Evolutionary conservation across 37 sponge, comb jelly and placozoan genomes (phyloP), one percentile per base, ranked within the genome.

Genomic region (Diacarnus erythraeanus): DNA sequence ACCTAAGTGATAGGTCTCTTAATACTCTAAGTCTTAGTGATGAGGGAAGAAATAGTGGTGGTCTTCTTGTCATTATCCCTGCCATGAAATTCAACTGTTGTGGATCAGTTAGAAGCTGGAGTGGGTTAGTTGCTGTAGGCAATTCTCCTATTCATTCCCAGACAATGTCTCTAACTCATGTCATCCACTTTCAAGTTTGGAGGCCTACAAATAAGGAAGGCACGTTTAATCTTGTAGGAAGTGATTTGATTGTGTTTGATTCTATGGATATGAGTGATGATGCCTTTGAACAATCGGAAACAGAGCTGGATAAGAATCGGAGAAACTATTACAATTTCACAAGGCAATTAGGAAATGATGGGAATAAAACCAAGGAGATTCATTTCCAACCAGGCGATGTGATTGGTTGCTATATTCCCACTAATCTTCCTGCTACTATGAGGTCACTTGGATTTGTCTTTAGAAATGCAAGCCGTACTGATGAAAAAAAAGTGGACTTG

Each of bases 171-270:
- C 27, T 17, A 25, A n/a, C n/a, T n/a, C n/a, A n/a, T n/a, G n/a
- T n/a, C n/a, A 60, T 60, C 26, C 22, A 60, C 61, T 25, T 60
- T 17, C 61, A 60, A 60, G 61, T 60, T 20, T 60, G 61, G 61
- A 60, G 61, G 27, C 61, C 61, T n/a, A 17, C 4, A 17, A 17
- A 21, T 26, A 25, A 25, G 17, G 17, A 17, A 60, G 6, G 26
- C 3, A 26, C 61, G 6, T 60, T 60, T 60, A 6, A 25, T 60
- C 61, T 60, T 25, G 22, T 60, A n/a, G 61, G 61, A 21, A 60
- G 61, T 25, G 23, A 20, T 25, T 25, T 25, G 6, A 5, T 60
- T 25, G 27, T 60, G 61, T 25, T 26, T 20, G 26, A 60, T 25
- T 60, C 61, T 4, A 25, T 6, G 9, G 61, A 60, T 60, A 21